Evolutionary conservation across 2,797 vertebrate genomes (phyloP), one percentile per base, ranked within the genome.

Genomic region (Protonibea diacanthus): DNA sequence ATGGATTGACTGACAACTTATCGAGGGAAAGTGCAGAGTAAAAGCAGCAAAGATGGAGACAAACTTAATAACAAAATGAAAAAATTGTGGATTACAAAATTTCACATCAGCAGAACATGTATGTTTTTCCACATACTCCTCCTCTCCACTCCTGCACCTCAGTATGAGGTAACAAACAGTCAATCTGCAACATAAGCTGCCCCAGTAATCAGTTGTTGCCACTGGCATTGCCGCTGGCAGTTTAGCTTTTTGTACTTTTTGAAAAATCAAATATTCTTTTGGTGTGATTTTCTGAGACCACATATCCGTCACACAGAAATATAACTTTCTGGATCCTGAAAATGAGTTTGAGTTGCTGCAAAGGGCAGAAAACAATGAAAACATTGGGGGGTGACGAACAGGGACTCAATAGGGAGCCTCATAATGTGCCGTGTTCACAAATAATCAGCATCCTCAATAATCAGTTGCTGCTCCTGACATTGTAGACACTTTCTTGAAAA

Each of bases 131-230:
- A 82, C 73, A 71, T n/a, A 48, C 56, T 70, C 29, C 25, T 71
- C 42, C 33, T 33, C 33, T 33, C 6, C 8, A 38, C 33, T 38
- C 33, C 29, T 71, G 27, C 40, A 62, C 45, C 74, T 84, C 51
- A 40, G 61, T 48, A 53, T 85, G 73, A 79, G 60, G 71, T 74
- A 81, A 81, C 70, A 51, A 61, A 66, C 67, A 74, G 65, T 76
- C 71, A 56, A 20, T 76, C 45, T 78, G 66, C 61, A 74, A 68
- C 73, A 71, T 59, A 14, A 25, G 52, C 55, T 52, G 68, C 79
- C 67, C 53, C 49, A 61, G 72, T 40, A 85, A 76, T 78, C 84
- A 74, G 47, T 29, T 69, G 69, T 80, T 85, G 86, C 87, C 74
- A 66, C 38, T 18, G 78, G 85, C 88, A 14, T 79, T 52, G 80